A percentile compares a stretch with the other conserved stretches of the same genome.
phyloP scores from a whole-genome alignment of 2,113 vertebrate genomes.

The Perognathus longimembris region DNA sequence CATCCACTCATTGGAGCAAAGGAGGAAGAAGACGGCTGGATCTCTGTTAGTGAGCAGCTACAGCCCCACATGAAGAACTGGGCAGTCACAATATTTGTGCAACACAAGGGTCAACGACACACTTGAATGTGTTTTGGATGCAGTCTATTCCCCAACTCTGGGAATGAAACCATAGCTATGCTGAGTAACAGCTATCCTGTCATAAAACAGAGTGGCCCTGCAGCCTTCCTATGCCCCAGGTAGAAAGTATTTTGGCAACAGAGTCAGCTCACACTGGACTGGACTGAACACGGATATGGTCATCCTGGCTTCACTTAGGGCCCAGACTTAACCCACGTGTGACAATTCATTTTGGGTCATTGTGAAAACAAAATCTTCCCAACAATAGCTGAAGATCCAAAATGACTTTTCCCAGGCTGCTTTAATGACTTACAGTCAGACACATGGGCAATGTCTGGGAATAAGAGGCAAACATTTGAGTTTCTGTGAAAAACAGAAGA shows the following conservation, averaged over 20 bases:
- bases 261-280: neutral
- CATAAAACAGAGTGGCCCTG: neutral
- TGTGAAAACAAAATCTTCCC: slow-evolving; percentile 48
- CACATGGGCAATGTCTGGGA: neutral
- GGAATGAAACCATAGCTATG: neutral
- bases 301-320: neutral
- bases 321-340: neutral
- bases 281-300: neutral
- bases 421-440: slow-evolving; percentile 30
- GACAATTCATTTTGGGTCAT: slow-evolving; percentile 5
- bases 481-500: neutral
- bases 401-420: neutral
- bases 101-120: neutral
- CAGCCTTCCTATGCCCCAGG: neutral
- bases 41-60: neutral
- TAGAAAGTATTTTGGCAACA: slow-evolving; percentile 39
- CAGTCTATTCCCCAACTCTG: neutral
- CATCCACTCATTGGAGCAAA: neutral
- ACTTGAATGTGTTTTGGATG: neutral
- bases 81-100: neutral
- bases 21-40: neutral
- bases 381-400: slow-evolving; percentile 53
- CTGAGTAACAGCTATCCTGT: neutral
- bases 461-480: neutral
- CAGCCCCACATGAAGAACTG: neutral